Conservation (phyloP, 2,113 vertebrate species). For the Pedetes capensis region DNA sequence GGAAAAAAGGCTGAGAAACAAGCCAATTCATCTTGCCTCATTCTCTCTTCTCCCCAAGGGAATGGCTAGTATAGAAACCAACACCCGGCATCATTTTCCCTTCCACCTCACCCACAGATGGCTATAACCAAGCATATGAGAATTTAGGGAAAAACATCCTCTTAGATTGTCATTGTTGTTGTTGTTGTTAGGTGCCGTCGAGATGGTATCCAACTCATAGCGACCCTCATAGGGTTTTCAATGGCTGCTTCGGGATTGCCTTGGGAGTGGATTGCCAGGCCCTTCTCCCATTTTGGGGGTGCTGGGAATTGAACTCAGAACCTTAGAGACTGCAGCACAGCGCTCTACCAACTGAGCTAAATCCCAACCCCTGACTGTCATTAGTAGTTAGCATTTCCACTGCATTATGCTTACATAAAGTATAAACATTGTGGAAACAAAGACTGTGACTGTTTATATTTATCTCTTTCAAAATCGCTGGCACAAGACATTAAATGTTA, state of each 20-base stretch:
- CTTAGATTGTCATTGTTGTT: too few relatives aligned
- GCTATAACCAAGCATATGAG: background rate
- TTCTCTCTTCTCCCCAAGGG: slow-evolving; percentile 27
- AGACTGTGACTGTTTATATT: background rate
- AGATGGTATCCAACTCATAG: too few relatives aligned
- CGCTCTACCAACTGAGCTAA: too few relatives aligned
- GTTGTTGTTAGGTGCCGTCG: too few relatives aligned
- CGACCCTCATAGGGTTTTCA: too few relatives aligned
- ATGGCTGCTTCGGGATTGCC: too few relatives aligned
- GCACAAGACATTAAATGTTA: background rate
- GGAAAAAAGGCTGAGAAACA: background rate
- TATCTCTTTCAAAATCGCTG: background rate
- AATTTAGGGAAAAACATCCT: background rate
- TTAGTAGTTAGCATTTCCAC: slow-evolving; percentile 7
- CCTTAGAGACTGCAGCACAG: too few relatives aligned
- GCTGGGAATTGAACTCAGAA: too few relatives aligned
- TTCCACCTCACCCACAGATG: background rate
- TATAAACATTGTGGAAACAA: slow-evolving; percentile 4
- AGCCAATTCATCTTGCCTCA: background rate
- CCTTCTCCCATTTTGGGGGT: too few relatives aligned
- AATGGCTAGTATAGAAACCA: background rate
- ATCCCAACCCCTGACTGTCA: too few relatives aligned
- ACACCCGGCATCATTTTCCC: background rate
- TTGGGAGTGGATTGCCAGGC: too few relatives aligned
- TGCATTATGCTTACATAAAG: background rate